Conservation (phyloP, 2,888 invertebrate genomes). For the Amphipyra tragopoginis region DNA sequence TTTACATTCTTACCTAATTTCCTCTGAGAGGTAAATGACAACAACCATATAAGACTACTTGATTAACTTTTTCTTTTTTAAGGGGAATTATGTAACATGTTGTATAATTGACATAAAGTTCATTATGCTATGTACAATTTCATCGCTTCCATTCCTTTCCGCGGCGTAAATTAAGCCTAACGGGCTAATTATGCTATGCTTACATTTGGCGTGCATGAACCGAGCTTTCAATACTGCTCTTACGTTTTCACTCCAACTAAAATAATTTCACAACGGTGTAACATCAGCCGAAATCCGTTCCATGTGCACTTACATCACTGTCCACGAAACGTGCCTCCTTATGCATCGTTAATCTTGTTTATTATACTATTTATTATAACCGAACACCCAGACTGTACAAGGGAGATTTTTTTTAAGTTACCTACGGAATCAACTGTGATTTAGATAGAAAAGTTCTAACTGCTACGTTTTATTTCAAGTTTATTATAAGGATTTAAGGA, state of each 20-base stretch:
- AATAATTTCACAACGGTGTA: conserved; percentile 64
- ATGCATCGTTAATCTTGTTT: conserved; percentile 88
- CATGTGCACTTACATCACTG: conserved; percentile 83
- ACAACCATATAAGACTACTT: no score
- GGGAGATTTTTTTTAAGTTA: conserved; percentile 68
- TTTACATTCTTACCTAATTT: no score
- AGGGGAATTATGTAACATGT: no score
- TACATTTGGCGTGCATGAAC: no score
- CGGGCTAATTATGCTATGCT: no score
- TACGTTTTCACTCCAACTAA: not conserved
- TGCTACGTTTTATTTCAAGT: conserved; percentile 48
- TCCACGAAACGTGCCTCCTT: conserved; percentile 86
- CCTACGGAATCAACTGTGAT: conserved; percentile 55
- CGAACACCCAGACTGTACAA: conserved; percentile 63
- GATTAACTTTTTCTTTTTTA: no score
- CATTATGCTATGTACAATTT: no score
- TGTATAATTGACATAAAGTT: no score
- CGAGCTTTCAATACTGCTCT: not conserved
- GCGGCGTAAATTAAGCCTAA: no score
- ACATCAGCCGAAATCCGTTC: conserved; percentile 56
- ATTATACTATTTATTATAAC: conserved; percentile 87
- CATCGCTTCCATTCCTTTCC: no score
- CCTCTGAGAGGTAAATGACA: no score
- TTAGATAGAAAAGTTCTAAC: conserved; percentile 43
- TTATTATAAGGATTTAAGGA: conserved; percentile 38